These are phyloP conservation scores for Aphelinus certus DNA, from an alignment of 1,140 invertebrate genomes.

Conservation along the genomic window DNA sequence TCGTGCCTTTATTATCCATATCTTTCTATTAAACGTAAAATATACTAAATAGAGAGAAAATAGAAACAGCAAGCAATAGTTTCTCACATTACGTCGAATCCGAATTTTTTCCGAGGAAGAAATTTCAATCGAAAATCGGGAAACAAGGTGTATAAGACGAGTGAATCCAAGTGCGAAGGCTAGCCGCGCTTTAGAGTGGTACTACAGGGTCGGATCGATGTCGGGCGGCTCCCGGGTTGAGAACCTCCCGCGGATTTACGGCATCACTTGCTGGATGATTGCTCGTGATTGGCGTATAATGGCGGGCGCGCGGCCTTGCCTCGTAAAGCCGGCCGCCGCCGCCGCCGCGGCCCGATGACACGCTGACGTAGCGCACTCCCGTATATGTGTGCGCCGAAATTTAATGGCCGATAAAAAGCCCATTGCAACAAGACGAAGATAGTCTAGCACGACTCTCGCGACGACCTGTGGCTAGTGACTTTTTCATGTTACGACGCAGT, in stretches of 20 bases:
- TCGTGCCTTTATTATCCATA: too few species aligned
- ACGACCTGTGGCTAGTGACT: neutral
- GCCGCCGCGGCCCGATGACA: slow-evolving; percentile 37
- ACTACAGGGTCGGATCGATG: slow-evolving; percentile 52
- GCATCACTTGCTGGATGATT: slow-evolving; percentile 62
- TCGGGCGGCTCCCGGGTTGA: slow-evolving; percentile 50
- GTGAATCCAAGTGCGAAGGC: too few species aligned
- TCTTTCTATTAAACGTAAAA: too few species aligned
- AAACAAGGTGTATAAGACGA: too few species aligned
- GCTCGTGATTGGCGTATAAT: slow-evolving; percentile 62
- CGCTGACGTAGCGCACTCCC: slow-evolving; percentile 42
- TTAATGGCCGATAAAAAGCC: slow-evolving; percentile 37
- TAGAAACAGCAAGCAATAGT: too few species aligned
- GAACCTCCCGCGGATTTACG: slow-evolving; percentile 63
- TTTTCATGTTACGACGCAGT: slow-evolving; percentile 19
- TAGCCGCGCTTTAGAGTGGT: slow-evolving; percentile 20
- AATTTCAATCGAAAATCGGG: too few species aligned
- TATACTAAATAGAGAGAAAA: too few species aligned
- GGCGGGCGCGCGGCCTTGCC: slow-evolving; percentile 61
- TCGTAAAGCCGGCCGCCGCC: slow-evolving; percentile 52
- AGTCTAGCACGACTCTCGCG: neutral
- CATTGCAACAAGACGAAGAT: neutral
- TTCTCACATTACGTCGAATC: too few species aligned
- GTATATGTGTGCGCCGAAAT: slow-evolving; percentile 31
- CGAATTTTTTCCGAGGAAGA: too few species aligned